These are phyloP conservation scores for Lymantria monacha DNA, from an alignment of 2,888 invertebrate species.

Conservation along the genomic window DNA sequence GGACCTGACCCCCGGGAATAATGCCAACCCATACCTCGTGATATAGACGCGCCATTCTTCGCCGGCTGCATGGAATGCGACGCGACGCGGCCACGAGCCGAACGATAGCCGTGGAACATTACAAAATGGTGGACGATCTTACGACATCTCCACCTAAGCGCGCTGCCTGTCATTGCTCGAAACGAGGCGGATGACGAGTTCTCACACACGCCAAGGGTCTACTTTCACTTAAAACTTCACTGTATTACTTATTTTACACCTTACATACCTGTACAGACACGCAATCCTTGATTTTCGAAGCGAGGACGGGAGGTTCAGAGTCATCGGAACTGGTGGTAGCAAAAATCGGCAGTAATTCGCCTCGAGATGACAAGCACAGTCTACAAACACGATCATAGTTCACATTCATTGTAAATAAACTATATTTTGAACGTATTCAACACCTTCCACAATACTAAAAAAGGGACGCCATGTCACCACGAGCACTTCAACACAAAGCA, in stretches of 20 bases:
- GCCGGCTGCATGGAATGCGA: slow-evolving; percentile 77
- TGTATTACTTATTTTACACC: slow-evolving; percentile 55
- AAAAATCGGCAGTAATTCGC: slow-evolving; percentile 84
- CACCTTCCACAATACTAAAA: slow-evolving; percentile 64
- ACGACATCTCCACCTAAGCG: slow-evolving; percentile 82
- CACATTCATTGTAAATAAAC: slow-evolving; percentile 80
- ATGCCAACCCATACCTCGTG: slow-evolving; percentile 74
- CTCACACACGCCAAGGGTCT: slow-evolving; percentile 74
- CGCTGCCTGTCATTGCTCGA: slow-evolving; percentile 77
- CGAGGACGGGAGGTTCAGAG: slow-evolving; percentile 79
- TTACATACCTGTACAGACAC: slow-evolving; percentile 85
- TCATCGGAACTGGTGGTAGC: slow-evolving; percentile 80
- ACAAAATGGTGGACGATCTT: slow-evolving; percentile 84
- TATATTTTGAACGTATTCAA: slow-evolving; percentile 53
- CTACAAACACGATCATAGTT: slow-evolving; percentile 83
- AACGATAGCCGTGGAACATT: slow-evolving; percentile 79
- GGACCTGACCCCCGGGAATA: slow-evolving; percentile 73
- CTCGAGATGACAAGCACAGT: slow-evolving; percentile 84
- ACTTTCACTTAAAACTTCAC: slow-evolving; percentile 77
- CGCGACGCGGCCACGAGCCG: slow-evolving; percentile 77
- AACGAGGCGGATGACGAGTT: slow-evolving; percentile 80
- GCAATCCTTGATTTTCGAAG: slow-evolving; percentile 84
- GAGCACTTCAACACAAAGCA: slow-evolving; percentile 80
- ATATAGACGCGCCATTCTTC: slow-evolving; percentile 62
- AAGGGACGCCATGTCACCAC: slow-evolving; percentile 81